Conservation (phyloP, 1,140 invertebrate species). For the Pachypeltis micranthus region DNA sequence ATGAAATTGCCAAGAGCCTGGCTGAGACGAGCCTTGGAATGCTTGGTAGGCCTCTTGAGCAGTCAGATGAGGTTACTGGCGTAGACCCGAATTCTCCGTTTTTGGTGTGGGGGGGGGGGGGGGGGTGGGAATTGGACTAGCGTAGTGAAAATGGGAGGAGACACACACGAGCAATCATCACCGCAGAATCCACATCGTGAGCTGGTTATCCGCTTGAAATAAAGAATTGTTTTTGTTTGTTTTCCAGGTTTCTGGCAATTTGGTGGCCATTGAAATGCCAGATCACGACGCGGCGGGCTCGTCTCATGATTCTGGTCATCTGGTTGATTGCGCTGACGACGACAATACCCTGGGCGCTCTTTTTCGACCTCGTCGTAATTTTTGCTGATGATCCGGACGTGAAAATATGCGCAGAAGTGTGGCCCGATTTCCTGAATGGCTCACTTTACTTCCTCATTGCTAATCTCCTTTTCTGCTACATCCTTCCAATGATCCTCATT, state of each 20-base stretch:
- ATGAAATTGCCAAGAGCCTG: too few species aligned
- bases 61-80: too few species aligned
- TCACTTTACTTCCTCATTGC: slow-evolving; percentile 78
- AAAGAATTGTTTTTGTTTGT: slow-evolving; percentile 27
- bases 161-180: too few species aligned
- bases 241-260: slow-evolving; percentile 85
- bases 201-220: neutral
- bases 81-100: too few species aligned
- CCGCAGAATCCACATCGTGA: too few species aligned
- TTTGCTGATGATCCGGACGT: slow-evolving; percentile 59
- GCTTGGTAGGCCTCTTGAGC: too few species aligned
- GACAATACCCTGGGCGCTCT: slow-evolving; percentile 80
- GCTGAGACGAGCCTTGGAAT: too few species aligned
- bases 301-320: slow-evolving; percentile 78
- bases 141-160: too few species aligned
- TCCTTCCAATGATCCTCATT: slow-evolving; percentile 83
- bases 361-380: slow-evolving; percentile 67
- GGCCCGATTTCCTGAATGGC: slow-evolving; percentile 67
- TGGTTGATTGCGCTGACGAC: slow-evolving; percentile 76
- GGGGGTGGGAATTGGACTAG: too few species aligned
- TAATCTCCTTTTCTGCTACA: slow-evolving; percentile 81
- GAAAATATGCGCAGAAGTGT: slow-evolving; percentile 43
- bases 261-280: slow-evolving; percentile 87
- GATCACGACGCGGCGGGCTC: slow-evolving; percentile 72
- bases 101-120: too few species aligned